Evolutionary conservation across 2,113 vertebrate genomes (phyloP).

Genomic region (Sinocyclocheilus anophthalmus): DNA sequence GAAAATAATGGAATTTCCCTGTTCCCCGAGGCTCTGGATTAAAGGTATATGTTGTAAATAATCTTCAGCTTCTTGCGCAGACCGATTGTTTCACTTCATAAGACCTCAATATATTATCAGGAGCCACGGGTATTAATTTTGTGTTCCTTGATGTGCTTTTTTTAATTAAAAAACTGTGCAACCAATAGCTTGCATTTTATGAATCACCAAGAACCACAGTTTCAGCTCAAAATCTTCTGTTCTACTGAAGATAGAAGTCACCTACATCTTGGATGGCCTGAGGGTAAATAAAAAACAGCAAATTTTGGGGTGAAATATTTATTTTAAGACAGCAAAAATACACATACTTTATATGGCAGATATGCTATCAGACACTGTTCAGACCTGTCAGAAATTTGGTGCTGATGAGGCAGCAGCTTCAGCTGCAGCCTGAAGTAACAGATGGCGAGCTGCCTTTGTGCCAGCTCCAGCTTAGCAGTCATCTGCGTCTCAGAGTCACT

Average conservation of each 20-base stretch:
- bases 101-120: too few species aligned
- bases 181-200: background rate
- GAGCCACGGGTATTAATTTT: too few species aligned
- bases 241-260: background rate
- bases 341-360: background rate
- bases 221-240: background rate
- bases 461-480: conserved; percentile 67
- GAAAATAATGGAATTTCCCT: too few species aligned
- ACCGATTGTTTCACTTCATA: too few species aligned
- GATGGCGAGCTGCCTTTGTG: conserved; percentile 75
- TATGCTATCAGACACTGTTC: conserved; percentile 31
- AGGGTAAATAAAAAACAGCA: background rate
- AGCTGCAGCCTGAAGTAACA: conserved; percentile 75
- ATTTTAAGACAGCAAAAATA: background rate
- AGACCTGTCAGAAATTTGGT: conserved; percentile 73
- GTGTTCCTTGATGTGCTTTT: too few species aligned
- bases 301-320: background rate
- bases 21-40: background rate
- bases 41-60: too few species aligned
- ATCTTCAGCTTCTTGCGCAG: too few species aligned
- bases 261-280: background rate
- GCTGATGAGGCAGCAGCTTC: conserved; percentile 64
- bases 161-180: too few species aligned
- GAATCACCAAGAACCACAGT: too few species aligned
- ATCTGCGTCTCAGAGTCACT: conserved; percentile 73